Evolutionary conservation across 2,888 invertebrate genomes (phyloP), one percentile per base, ranked within the genome.

Genomic region (Cephus rjabovi): DNA sequence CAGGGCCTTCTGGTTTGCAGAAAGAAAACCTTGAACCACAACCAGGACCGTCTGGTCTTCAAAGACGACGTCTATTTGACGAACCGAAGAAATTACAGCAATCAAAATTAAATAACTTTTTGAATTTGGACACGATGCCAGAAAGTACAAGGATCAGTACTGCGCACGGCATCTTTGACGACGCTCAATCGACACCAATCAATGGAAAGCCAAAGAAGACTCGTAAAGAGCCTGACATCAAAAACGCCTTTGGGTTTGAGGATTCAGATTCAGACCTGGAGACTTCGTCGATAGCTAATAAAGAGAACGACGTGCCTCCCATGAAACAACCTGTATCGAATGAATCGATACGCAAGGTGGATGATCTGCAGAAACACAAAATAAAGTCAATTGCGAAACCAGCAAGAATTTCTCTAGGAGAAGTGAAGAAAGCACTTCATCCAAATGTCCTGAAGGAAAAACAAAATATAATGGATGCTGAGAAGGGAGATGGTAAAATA

Each of bases 61-160:
- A 81, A 74, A 80, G 78, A 11, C 34, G 4, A 15, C 73, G n/a
- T 34, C 9, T 74, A 12, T 68, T 73, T 11, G 37, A 40, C 12
- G 80, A 84, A 1, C 56, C 83, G 15, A 79, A 77, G 74, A 31
- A 84, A 33, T 74, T 89, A 12, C 82, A 77, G 35, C 90, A 90
- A 78, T 85, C 88, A 23, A 90, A 87, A 81, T 83, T 90, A 4
- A 83, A 90, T 81, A 83, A 81, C 73, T 90, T 88, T 78, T 81
- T 90, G 35, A 89, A 88, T 76, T 56, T 89, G 69, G 83, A 83
- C 12, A 86, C 88, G 37, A 84, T 86, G 82, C 90, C 90, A 33
- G 81, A 84, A 31, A 85, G 76, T 73, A 79, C 75, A 84, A 74
- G 30, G 12, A 74, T 74, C 33, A 74, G 37, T 30, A 74, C 74